phyloP scores from a whole-genome alignment of 2,113 vertebrate species.

The Syngnathus typhle region DNA sequence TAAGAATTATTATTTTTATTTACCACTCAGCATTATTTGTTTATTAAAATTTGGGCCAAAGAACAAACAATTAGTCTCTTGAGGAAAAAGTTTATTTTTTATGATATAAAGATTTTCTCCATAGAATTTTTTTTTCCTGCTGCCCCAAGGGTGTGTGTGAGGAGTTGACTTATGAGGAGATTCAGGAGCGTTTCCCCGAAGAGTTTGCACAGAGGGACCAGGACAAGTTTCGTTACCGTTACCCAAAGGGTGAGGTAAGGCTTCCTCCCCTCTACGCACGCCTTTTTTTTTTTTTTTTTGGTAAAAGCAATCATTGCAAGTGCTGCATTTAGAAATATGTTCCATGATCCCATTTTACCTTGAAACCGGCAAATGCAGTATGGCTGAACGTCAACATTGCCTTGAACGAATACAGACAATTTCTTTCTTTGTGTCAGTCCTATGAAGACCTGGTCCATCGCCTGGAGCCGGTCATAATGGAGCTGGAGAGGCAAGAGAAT shows the following conservation, averaged over 20 bases:
- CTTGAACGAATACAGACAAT: neutral
- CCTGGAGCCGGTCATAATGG: constrained; percentile 95
- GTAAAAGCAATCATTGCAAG: neutral
- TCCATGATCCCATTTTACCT: neutral
- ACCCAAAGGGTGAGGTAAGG: constrained; percentile 85
- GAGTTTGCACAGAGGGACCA: constrained; percentile 87
- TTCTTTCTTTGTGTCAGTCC: constrained; percentile 69
- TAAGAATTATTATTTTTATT: neutral
- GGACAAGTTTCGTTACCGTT: constrained; percentile 91
- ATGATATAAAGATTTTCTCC: neutral
- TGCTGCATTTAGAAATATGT: neutral
- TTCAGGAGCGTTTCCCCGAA: constrained; percentile 77
- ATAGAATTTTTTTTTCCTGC: neutral
- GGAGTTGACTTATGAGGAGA: constrained; percentile 88
- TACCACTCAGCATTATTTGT: too few species aligned
- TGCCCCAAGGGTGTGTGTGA: constrained; percentile 81
- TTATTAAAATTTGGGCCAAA: too few species aligned
- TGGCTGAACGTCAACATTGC: neutral
- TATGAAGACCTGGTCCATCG: constrained; percentile 94
- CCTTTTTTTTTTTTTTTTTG: too few species aligned
- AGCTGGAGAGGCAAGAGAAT: constrained; percentile 93
- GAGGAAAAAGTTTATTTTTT: neutral
- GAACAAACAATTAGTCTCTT: too few species aligned
- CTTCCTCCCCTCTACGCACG: neutral
- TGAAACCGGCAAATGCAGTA: neutral